Conservation (phyloP, 2,888 invertebrate genomes). For the Leptinotarsa juncta region DNA sequence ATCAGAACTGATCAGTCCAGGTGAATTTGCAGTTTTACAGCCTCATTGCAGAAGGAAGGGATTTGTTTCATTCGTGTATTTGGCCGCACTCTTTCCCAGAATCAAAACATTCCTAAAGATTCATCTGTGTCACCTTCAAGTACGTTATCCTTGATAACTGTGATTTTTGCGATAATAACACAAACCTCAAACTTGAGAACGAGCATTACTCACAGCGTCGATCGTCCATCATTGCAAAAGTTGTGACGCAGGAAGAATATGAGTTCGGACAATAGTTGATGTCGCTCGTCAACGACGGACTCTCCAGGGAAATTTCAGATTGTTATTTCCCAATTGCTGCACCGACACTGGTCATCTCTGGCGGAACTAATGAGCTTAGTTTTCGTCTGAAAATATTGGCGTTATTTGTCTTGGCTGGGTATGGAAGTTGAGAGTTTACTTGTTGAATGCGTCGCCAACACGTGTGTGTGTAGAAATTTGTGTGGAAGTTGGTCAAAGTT, state of each 20-base stretch:
- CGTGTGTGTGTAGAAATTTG: no score
- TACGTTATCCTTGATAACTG: no score
- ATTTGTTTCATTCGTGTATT: no score
- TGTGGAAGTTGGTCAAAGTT: no score
- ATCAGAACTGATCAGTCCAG: no score
- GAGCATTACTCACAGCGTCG: not conserved
- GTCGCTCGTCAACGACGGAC: not conserved
- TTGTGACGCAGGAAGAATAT: not conserved
- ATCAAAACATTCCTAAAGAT: no score
- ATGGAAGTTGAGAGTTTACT: constrained; percentile 10
- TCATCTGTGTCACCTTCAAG: no score
- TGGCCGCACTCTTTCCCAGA: no score
- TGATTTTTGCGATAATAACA: no score
- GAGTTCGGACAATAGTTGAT: constrained; percentile 1
- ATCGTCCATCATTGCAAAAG: not conserved
- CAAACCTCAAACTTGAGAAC: no score
- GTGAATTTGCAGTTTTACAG: no score
- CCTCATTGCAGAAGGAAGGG: no score
- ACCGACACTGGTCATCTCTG: constrained; percentile 15
- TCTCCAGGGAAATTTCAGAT: constrained; percentile 13
- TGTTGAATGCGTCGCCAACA: not conserved
- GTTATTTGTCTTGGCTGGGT: not conserved
- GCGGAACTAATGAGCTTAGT: constrained; percentile 7
- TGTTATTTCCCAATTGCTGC: constrained; percentile 8
- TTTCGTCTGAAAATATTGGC: constrained; percentile 7